Percentiles rank a stretch among this genome's conserved stretches.
Evolutionary conservation across 2,888 invertebrate species (phyloP).

Genomic region (Limnephilus marmoratus): DNA sequence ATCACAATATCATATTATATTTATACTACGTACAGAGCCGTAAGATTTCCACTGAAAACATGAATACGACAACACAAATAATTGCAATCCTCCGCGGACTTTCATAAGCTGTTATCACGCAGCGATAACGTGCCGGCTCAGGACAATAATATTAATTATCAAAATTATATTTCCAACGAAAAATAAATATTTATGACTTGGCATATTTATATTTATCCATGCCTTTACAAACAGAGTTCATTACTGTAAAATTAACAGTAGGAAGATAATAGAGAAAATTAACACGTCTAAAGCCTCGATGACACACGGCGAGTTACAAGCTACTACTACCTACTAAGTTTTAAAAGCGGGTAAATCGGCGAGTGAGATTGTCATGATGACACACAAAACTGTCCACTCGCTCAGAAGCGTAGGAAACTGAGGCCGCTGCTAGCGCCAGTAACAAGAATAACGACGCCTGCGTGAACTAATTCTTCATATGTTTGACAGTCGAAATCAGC

Average conservation of each 20-base stretch:
- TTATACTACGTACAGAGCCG: background rate
- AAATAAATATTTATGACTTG: background rate
- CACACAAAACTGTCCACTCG: too few species aligned
- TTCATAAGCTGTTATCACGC: conserved; percentile 25
- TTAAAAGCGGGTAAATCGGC: too few species aligned
- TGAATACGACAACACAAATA: background rate
- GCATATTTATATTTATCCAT: background rate
- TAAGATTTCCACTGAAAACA: background rate
- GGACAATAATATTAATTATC: background rate
- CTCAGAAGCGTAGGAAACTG: too few species aligned
- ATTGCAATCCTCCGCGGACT: background rate
- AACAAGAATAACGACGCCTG: too few species aligned
- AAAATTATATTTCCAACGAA: background rate
- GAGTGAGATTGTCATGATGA: too few species aligned
- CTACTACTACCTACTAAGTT: too few species aligned
- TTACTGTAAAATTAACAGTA: background rate
- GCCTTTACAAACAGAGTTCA: background rate
- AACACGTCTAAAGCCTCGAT: too few species aligned
- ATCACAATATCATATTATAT: background rate
- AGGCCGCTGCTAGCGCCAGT: too few species aligned
- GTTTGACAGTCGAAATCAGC: too few species aligned
- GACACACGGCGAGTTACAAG: too few species aligned
- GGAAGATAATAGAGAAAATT: background rate
- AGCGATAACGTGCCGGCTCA: background rate
- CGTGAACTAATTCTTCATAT: too few species aligned